These are phyloP conservation scores for Aurelia sp. DNA, from an alignment of 30 jellyfish, hydroid and myxozoan species.

Conservation along the genomic window DNA sequence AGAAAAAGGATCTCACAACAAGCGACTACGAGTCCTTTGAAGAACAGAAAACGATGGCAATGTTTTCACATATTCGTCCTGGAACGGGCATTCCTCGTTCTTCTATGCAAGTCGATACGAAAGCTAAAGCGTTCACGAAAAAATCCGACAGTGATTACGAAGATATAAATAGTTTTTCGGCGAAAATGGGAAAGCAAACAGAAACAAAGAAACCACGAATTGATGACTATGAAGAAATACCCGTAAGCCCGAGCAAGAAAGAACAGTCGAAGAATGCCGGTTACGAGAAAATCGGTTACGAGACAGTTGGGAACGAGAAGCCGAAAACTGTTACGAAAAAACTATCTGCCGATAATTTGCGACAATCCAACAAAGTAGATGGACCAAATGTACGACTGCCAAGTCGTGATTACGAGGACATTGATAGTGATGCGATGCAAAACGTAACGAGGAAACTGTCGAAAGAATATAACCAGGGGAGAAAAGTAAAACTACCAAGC, in stretches of 20 bases:
- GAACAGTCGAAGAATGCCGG: no score
- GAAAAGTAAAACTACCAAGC: background rate
- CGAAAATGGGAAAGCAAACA: background rate
- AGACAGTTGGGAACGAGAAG: no score
- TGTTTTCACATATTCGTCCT: constrained; percentile 27
- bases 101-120: no score
- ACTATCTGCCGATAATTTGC: no score
- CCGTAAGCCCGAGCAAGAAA: background rate
- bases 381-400: background rate
- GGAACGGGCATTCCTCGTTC: background rate
- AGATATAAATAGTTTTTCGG: background rate
- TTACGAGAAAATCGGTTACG: no score
- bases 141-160: no score
- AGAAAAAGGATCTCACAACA: background rate
- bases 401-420: constrained; percentile 23
- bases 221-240: constrained; percentile 13
- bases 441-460: background rate
- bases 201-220: background rate
- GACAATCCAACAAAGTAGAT: no score
- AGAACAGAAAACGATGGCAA: constrained; percentile 6
- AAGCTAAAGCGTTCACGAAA: no score
- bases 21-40: constrained; percentile 17
- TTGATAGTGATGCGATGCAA: background rate
- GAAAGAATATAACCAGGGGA: background rate
- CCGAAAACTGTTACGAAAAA: no score